Percentiles rank a stretch among this genome's conserved stretches.
phyloP scores from a whole-genome alignment of 1,140 invertebrate species.

The Bathynomus jamesi region DNA sequence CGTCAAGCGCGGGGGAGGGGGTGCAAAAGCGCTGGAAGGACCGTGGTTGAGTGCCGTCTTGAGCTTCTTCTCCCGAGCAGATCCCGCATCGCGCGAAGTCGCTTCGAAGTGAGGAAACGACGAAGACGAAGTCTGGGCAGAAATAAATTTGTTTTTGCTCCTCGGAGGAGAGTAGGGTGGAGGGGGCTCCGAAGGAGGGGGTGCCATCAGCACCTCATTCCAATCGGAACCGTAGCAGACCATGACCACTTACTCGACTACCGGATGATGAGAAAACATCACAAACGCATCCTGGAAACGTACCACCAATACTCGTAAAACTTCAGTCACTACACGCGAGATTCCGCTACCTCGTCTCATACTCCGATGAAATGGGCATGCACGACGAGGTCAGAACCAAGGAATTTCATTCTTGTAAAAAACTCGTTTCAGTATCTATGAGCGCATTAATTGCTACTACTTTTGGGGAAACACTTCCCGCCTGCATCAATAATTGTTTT shows the following conservation, averaged over 20 bases:
- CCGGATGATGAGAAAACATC: neutral
- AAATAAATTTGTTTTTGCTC: slow-evolving; percentile 12
- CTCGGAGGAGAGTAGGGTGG: slow-evolving; percentile 30
- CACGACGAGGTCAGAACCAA: too few species aligned
- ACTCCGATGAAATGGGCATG: neutral
- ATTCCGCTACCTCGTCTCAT: neutral
- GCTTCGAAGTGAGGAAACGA: neutral
- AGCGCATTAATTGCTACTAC: too few species aligned
- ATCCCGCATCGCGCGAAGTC: slow-evolving; percentile 1
- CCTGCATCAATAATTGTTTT: too few species aligned
- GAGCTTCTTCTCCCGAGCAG: neutral
- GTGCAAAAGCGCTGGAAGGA: slow-evolving; percentile 31
- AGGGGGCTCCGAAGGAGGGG: slow-evolving; percentile 29
- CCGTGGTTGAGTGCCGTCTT: slow-evolving; percentile 32
- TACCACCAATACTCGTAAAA: neutral
- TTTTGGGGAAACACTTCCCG: too few species aligned
- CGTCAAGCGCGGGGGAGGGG: slow-evolving; percentile 15
- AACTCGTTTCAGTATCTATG: too few species aligned
- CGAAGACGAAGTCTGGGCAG: slow-evolving; percentile 2
- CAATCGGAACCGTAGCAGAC: neutral
- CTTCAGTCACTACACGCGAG: neutral
- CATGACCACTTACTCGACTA: neutral
- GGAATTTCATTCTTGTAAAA: too few species aligned
- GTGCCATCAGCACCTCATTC: slow-evolving; percentile 13
- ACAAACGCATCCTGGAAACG: neutral